Evolutionary conservation across 2,888 invertebrate genomes (phyloP).

Genomic region (Meiosimyza platycephala): DNA sequence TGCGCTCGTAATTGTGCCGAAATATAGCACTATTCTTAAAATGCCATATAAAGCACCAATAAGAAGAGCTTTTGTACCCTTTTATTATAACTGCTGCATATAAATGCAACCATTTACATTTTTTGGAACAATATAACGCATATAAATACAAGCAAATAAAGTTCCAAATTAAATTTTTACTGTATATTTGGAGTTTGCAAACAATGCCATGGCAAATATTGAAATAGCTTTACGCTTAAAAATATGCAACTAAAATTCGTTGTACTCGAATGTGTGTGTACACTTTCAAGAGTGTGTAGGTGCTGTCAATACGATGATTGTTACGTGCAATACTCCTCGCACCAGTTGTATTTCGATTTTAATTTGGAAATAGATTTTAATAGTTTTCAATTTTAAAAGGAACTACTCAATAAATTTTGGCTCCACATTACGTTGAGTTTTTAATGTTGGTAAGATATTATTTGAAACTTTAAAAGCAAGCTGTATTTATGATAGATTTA

Average conservation of each 20-base stretch:
- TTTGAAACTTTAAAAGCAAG: too few relatives aligned
- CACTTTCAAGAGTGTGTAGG: background rate
- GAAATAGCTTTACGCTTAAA: constrained; percentile 11
- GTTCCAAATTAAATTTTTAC: constrained; percentile 16
- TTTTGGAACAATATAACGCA: background rate
- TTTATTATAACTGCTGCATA: constrained; percentile 9
- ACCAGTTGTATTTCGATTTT: constrained; percentile 26
- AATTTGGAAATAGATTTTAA: constrained; percentile 41
- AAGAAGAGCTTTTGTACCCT: background rate
- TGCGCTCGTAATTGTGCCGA: constrained; percentile 13
- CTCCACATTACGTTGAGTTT: too few relatives aligned
- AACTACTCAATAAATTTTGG: too few relatives aligned
- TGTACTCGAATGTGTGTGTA: background rate
- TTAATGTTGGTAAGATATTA: too few relatives aligned
- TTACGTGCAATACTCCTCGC: background rate
- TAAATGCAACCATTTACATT: constrained; percentile 1
- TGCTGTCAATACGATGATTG: constrained; percentile 25
- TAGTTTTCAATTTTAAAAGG: constrained; percentile 24
- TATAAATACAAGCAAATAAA: background rate
- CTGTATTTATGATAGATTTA: too few relatives aligned
- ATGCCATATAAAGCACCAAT: background rate
- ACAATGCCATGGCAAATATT: constrained; percentile 26
- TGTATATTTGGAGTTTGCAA: constrained; percentile 17
- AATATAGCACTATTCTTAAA: background rate
- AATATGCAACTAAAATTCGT: constrained; percentile 23